These are phyloP conservation scores for Frieseomelitta varia DNA, from an alignment of 1,140 invertebrate genomes.

Conservation along the genomic window DNA sequence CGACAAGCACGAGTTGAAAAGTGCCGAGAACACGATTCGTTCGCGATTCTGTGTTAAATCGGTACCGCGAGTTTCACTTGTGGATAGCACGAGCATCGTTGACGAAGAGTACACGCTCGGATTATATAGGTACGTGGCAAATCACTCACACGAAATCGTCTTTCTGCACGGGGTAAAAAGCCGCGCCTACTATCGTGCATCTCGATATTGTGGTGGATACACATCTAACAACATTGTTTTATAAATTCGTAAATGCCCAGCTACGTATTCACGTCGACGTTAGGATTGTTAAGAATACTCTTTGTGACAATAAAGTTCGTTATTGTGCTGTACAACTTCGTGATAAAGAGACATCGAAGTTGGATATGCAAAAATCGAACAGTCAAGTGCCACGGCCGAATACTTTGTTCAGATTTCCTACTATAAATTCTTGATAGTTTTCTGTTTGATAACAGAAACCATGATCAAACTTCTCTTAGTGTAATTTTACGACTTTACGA, in stretches of 20 bases:
- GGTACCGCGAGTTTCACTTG: constrained; percentile 54
- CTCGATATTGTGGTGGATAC: constrained; percentile 29
- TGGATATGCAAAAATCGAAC: constrained; percentile 37
- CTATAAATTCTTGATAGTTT: neutral
- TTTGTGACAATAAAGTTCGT: neutral
- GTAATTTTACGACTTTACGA: neutral
- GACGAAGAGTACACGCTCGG: constrained; percentile 41
- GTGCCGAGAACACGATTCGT: constrained; percentile 74
- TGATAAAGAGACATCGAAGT: constrained; percentile 16
- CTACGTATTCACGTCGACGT: neutral
- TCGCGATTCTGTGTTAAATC: constrained; percentile 76
- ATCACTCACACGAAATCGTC: constrained; percentile 42
- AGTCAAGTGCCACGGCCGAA: constrained; percentile 32
- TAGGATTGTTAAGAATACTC: neutral
- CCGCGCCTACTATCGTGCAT: constrained; percentile 63
- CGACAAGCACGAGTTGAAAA: constrained; percentile 72
- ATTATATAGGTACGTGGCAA: constrained; percentile 66
- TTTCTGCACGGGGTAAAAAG: constrained; percentile 52
- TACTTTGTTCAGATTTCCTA: neutral
- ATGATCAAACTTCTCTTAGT: too few species aligned
- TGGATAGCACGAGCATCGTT: constrained; percentile 52
- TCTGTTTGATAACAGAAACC: constrained; percentile 41
- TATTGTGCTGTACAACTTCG: neutral
- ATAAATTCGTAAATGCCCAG: neutral
- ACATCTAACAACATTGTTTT: neutral